Conservation (phyloP, 2,888 invertebrate species). For the Chrysina gloriosa region DNA sequence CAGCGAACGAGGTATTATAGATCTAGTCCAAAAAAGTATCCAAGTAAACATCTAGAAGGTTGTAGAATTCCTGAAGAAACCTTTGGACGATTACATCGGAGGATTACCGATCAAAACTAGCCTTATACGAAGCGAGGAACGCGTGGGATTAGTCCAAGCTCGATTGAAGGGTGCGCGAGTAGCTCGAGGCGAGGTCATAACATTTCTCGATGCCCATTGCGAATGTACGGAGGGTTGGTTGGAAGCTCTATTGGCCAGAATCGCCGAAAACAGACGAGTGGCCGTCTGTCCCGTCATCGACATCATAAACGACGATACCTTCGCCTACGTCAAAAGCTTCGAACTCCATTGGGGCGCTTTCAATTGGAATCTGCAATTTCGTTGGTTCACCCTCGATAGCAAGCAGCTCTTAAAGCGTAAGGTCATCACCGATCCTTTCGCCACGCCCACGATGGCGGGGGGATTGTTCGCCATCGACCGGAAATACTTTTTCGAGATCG, state of each 20-base stretch:
- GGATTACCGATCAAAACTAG: constrained; percentile 72
- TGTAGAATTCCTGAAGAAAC: constrained; percentile 71
- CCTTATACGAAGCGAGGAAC: constrained; percentile 73
- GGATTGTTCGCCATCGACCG: constrained; percentile 91
- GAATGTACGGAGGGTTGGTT: constrained; percentile 99
- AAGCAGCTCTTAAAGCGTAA: constrained; percentile 73
- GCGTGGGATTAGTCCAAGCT: constrained; percentile 86
- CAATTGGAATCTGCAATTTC: constrained; percentile 96
- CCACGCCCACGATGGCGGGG: constrained; percentile 94
- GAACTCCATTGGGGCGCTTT: constrained; percentile 99
- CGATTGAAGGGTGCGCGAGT: constrained; percentile 90
- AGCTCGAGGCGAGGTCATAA: constrained; percentile 91
- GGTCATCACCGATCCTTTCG: constrained; percentile 75
- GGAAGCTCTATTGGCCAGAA: constrained; percentile 91
- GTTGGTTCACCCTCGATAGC: constrained; percentile 81
- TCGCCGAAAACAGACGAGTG: constrained; percentile 90
- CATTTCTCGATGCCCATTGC: constrained; percentile 98
- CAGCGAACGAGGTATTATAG: constrained; percentile 79
- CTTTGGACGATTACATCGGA: constrained; percentile 76
- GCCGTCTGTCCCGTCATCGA: constrained; percentile 99
- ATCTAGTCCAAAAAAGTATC: constrained; percentile 4
- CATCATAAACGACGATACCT: constrained; percentile 95
- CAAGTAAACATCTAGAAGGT: constrained; percentile 36
- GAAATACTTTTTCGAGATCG: constrained; percentile 87
- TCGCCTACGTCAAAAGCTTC: constrained; percentile 94